Percentiles rank a stretch among this genome's conserved stretches.
These are phyloP conservation scores for Nannospalax galili DNA, from an alignment of 2,113 vertebrate species.

Conservation along the genomic window DNA sequence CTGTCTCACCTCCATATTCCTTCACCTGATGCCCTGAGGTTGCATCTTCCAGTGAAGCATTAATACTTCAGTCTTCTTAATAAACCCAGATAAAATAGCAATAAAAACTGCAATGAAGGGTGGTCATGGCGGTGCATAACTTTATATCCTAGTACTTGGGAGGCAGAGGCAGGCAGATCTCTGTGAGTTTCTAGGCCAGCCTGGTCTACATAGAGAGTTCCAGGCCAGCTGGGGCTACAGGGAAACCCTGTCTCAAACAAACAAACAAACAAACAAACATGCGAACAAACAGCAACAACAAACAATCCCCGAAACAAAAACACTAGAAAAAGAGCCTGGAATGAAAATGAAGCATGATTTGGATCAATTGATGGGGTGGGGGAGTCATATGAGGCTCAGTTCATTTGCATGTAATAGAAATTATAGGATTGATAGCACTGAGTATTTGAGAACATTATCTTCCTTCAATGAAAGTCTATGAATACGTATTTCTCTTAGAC, in stretches of 20 bases:
- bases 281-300: no score
- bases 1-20: background rate
- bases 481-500: conserved; percentile 17
- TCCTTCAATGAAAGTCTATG: background rate
- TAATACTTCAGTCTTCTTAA: conserved; percentile 3
- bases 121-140: no score
- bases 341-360: background rate
- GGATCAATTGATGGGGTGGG: background rate
- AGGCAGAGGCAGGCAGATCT: no score
- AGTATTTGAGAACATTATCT: conserved; percentile 41
- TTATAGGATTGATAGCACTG: background rate
- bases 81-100: background rate
- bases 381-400: background rate
- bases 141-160: no score
- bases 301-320: no score
- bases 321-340: background rate
- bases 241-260: no score
- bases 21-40: background rate
- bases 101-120: background rate
- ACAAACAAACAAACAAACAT: no score
- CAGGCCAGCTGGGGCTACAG: no score
- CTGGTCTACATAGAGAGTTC: no score
- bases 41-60: background rate
- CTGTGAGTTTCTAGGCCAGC: no score
- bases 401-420: conserved; percentile 24